A percentile compares a stretch with the other conserved stretches of the same genome.
These are phyloP conservation scores for Isotomurus palustris DNA, from an alignment of 2,888 invertebrate genomes.

Conservation along the genomic window DNA sequence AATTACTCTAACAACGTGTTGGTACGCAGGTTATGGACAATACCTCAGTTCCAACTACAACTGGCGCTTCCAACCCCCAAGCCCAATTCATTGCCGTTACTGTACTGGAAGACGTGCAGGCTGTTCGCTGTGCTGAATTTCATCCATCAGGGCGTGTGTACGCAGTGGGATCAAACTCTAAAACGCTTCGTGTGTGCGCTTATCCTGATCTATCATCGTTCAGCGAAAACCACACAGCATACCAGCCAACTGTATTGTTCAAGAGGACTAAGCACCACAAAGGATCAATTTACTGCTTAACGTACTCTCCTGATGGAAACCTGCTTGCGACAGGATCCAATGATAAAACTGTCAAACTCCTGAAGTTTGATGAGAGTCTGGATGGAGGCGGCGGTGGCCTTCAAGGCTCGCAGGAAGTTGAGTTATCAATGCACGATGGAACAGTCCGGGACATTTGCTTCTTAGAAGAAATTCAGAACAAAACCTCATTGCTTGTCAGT, in stretches of 20 bases:
- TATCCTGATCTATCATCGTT: conserved; percentile 86
- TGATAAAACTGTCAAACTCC: conserved; percentile 94
- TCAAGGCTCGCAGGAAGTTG: conserved; percentile 63
- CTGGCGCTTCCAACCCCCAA: conserved; percentile 12
- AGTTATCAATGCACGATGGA: conserved; percentile 97
- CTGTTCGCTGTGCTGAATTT: conserved; percentile 94
- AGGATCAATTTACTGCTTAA: conserved; percentile 95
- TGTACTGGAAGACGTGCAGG: conserved; percentile 89
- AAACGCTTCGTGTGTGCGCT: conserved; percentile 90
- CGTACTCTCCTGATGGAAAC: conserved; percentile 91
- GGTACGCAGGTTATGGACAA: no score
- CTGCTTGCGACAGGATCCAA: conserved; percentile 97
- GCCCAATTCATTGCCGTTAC: conserved; percentile 76
- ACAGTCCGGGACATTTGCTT: conserved; percentile 96
- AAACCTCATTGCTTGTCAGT: conserved; percentile 84
- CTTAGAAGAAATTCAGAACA: conserved; percentile 87
- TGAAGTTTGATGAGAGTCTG: conserved; percentile 92
- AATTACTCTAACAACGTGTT: no score
- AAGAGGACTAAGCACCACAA: conserved; percentile 97
- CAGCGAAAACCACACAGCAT: conserved; percentile 65
- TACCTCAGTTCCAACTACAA: no score
- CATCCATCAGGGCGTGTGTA: conserved; percentile 92
- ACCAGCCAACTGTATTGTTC: conserved; percentile 86
- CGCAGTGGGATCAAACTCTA: conserved; percentile 97
- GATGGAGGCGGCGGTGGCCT: conserved; percentile 73